Percentiles rank a stretch among this genome's conserved stretches.
These are phyloP conservation scores for Helicoverpa armigera DNA, from an alignment of 1,140 invertebrate species.

Conservation along the genomic window DNA sequence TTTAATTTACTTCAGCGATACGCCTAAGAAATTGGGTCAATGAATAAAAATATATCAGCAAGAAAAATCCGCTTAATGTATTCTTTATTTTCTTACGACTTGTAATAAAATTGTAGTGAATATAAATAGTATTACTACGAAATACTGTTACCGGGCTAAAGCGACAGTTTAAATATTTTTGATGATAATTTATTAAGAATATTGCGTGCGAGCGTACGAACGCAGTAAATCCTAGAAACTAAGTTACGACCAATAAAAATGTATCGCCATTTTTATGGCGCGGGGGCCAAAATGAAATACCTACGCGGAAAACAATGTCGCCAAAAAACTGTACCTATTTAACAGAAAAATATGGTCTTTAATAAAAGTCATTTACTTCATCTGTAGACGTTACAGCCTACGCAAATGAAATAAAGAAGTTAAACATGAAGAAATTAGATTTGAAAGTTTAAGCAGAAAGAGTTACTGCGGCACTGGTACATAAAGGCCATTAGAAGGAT, in stretches of 20 bases:
- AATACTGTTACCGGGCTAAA: neutral
- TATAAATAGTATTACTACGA: neutral
- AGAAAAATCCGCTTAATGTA: neutral
- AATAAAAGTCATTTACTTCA: neutral
- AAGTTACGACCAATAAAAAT: constrained; percentile 49
- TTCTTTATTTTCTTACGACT: too few species aligned
- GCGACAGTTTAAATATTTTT: constrained; percentile 18
- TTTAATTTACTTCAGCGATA: constrained; percentile 7
- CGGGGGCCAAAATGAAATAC: constrained; percentile 27
- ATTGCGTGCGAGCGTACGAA: constrained; percentile 38
- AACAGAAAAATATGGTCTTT: neutral
- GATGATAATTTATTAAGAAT: constrained; percentile 32
- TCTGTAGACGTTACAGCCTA: neutral
- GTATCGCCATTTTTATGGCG: constrained; percentile 33
- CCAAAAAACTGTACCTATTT: neutral
- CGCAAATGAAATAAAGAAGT: neutral
- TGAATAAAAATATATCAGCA: constrained; percentile 17
- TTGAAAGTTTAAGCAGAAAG: too few species aligned
- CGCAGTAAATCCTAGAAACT: constrained; percentile 36
- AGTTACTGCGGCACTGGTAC: too few species aligned
- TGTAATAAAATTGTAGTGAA: too few species aligned
- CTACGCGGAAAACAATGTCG: neutral
- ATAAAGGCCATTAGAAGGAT: too few species aligned
- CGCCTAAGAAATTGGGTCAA: constrained; percentile 18
- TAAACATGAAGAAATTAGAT: too few species aligned